Evolutionary conservation across 2,797 vertebrate genomes (phyloP), one percentile per base, ranked within the genome.

Genomic region (Hippocampus kuda): DNA sequence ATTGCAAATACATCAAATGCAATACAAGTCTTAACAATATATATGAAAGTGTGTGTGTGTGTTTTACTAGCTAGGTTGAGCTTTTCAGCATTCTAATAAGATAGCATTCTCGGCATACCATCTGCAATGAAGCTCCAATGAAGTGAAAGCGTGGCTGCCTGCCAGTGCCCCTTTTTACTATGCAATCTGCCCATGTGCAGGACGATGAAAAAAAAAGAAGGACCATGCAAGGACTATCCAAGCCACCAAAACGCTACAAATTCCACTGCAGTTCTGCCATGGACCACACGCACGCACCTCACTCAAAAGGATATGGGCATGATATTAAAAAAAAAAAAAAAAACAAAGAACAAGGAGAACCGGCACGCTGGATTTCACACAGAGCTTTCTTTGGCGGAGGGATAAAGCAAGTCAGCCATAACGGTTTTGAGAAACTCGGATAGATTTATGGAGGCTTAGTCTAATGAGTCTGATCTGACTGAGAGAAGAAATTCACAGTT

Each of bases 41-140:
- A 63, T 62, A 57, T 51, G 41, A 77, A 75, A 46, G 26, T n/a
- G 65, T 70, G 72, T 41, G 72, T 68, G 10, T 18, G 38, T 64
- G 61, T 42, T 18, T 65, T 44, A 65, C 41, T 46, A 34, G 16
- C 70, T 71, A 66, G 42, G 27, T 73, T 78, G 41, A 68, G 70
- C 69, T 70, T 66, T 71, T 77, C 56, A 73, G 72, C 75, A 70
- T 77, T 72, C 79, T 75, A 85, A 80, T 75, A 84, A 75, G 75
- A 88, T 70, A 83, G 80, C 85, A 85, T 90, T 86, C 87, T 84
- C 83, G 84, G 84, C 87, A 89, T 88, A 87, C 87, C 87, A 89
- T 89, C 87, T 88, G 86, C 89, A 89, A 84, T 77, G 83, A 86
- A 81, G 81, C 75, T 77, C 83, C 81, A 82, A 83, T 81, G 81